Evolutionary conservation across 1,140 invertebrate genomes (phyloP).

Genomic region (Saccostrea glomerata): DNA sequence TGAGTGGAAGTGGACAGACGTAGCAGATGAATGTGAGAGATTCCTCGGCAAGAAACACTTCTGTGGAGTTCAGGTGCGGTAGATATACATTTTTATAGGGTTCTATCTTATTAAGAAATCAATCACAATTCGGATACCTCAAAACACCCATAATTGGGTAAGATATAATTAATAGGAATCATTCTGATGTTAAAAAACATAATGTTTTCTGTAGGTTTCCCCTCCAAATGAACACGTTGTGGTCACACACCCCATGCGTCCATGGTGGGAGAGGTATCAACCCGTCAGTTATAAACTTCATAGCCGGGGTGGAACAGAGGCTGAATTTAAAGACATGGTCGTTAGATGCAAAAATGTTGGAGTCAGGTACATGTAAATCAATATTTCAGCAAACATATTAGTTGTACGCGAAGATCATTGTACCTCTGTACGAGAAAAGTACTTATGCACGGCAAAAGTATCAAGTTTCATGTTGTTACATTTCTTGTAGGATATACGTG

Average conservation of each 20-base stretch:
- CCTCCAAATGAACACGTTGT: constrained; percentile 74
- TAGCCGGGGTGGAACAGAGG: constrained; percentile 88
- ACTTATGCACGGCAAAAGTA: too few species aligned
- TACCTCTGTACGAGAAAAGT: too few species aligned
- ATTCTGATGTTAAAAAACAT: too few species aligned
- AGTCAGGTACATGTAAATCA: constrained; percentile 81
- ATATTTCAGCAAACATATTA: background rate
- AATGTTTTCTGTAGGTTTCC: constrained; percentile 64
- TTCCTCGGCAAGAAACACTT: constrained; percentile 87
- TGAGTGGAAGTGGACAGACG: constrained; percentile 79
- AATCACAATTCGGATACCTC: background rate
- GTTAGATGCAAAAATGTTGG: constrained; percentile 85
- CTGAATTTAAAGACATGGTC: constrained; percentile 87
- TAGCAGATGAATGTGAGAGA: constrained; percentile 90
- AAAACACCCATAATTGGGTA: too few species aligned
- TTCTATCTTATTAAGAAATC: background rate
- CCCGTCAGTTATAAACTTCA: constrained; percentile 90
- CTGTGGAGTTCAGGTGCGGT: constrained; percentile 73
- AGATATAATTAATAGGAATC: too few species aligned
- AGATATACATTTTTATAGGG: background rate
- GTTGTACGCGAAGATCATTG: too few species aligned
- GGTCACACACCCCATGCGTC: constrained; percentile 73
- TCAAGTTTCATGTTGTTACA: too few species aligned
- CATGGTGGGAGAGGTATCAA: constrained; percentile 94
- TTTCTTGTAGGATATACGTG: constrained; percentile 85